Base-by-base conservation (phyloP, 2,113 vertebrate species). In the Passer montanus region DNA sequence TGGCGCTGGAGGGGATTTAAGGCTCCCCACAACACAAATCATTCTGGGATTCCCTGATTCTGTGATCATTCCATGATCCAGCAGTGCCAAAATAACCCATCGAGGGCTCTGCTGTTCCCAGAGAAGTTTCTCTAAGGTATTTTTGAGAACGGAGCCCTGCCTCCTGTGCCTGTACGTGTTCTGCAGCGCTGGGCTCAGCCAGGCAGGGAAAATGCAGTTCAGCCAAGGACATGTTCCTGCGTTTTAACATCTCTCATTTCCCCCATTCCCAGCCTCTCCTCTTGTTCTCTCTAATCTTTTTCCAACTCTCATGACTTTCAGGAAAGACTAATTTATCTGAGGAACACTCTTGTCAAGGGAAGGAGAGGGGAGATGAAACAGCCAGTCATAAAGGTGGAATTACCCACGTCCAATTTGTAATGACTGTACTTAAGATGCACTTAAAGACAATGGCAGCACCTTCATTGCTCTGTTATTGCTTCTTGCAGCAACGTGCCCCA, bases 321-420 rank as follows among this genome's bases (percentile, higher is more conserved):
- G 73, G 70, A 87, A 94, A 92, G 81, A 49, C 90, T 93, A 80
- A 91, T 96, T 97, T 89, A 92, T 56, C 87, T 94, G 86, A 62
- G 85, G 72, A 92, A 72, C 41, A 23, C 72, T 70, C 64, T 44
- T 90, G 77, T 68, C 56, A 83, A 58, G 84, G 50, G 67, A 93
- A 53, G 60, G 73, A 95, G 79, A 91, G 69, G 79, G 52, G 72
- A 80, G 72, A 72, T 79, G 82, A 22, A 87, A 77, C 74, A 69
- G 70, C n/a, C 84, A 43, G 72, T 50, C 59, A n/a, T 62, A 75
- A 83, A 74, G 85, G 70, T 63, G 77, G 92, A 95, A 87, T 80
- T 90, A 64, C 13, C 66, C 43, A 52, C 73, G 41, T 89, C 66
- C 77, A 9, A 28, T 59, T 56, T 41, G 49, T 89, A 97, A 96